phyloP scores from a whole-genome alignment of 2,888 invertebrate species.

The Tetrapedia diversipes region DNA sequence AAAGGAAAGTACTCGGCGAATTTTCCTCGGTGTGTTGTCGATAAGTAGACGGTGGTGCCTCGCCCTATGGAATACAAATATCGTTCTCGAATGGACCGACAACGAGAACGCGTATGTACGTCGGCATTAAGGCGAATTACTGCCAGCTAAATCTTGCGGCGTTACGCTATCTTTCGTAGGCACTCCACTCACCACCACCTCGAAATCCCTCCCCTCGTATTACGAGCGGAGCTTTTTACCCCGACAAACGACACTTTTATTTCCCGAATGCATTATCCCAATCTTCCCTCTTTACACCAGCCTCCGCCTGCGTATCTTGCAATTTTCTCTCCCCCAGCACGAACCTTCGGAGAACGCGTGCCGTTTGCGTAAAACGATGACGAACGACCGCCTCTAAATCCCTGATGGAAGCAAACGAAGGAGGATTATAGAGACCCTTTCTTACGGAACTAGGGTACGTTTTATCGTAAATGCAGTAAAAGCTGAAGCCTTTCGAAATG shows the following conservation, averaged over 20 bases:
- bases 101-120: constrained; percentile 49
- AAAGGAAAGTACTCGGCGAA: constrained; percentile 38
- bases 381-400: constrained; percentile 16
- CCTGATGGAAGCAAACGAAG: constrained; percentile 3
- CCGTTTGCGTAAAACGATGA: constrained; percentile 18
- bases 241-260: constrained; percentile 65
- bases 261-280: constrained; percentile 60
- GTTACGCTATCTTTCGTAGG: constrained; percentile 60
- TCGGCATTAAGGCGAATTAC: constrained; percentile 65
- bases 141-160: constrained; percentile 61
- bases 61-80: constrained; percentile 49
- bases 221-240: constrained; percentile 40
- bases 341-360: not conserved
- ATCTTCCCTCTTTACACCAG: constrained; percentile 35
- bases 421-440: constrained; percentile 7
- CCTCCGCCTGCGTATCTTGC: constrained; percentile 42
- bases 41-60: constrained; percentile 35
- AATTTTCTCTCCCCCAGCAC: not conserved
- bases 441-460: not conserved
- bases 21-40: constrained; percentile 36
- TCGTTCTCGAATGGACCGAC: constrained; percentile 51
- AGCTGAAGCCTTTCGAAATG: not conserved
- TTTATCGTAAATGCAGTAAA: constrained; percentile 7
- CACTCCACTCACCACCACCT: constrained; percentile 44
- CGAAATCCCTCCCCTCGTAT: constrained; percentile 46